Evolutionary conservation across 2,888 invertebrate species (phyloP).

Genomic region (Cheiracanthium punctorium): DNA sequence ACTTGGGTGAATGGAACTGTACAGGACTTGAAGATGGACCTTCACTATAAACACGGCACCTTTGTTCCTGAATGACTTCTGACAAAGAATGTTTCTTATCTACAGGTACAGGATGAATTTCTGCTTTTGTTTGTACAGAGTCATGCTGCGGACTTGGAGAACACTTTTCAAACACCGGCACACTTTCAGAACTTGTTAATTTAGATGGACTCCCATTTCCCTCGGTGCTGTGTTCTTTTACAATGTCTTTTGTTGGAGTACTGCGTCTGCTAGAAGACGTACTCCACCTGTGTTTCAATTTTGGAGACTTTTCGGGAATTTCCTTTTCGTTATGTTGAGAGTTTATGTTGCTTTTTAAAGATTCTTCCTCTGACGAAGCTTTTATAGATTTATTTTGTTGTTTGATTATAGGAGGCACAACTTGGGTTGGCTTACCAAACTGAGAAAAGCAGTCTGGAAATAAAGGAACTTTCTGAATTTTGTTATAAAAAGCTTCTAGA

Average conservation of each 20-base stretch:
- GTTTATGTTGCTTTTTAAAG: slow-evolving; percentile 28
- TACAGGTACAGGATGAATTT: not conserved
- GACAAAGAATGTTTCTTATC: slow-evolving; percentile 40
- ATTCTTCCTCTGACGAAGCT: slow-evolving; percentile 38
- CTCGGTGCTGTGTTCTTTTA: slow-evolving; percentile 26
- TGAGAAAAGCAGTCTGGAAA: slow-evolving; percentile 63
- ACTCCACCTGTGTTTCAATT: slow-evolving; percentile 53
- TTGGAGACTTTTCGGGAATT: slow-evolving; percentile 38
- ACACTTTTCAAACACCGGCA: slow-evolving; percentile 27
- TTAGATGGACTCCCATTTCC: not conserved
- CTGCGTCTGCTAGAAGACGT: slow-evolving; percentile 23
- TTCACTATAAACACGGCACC: slow-evolving; percentile 61
- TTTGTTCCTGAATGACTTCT: slow-evolving; percentile 60
- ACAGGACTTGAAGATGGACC: slow-evolving; percentile 40
- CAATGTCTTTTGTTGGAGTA: slow-evolving; percentile 27
- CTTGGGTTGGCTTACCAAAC: slow-evolving; percentile 69
- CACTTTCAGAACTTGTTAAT: slow-evolving; percentile 26
- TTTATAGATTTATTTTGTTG: slow-evolving; percentile 31
- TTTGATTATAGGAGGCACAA: slow-evolving; percentile 62
- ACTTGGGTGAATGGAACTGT: slow-evolving; percentile 49
- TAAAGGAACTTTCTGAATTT: slow-evolving; percentile 67
- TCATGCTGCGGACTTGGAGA: not conserved
- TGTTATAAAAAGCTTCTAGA: slow-evolving; percentile 65
- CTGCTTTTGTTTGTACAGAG: slow-evolving; percentile 10
- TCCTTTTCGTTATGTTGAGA: slow-evolving; percentile 23